Conservation (phyloP, 2,113 vertebrate species). For the Piprites chloris region DNA sequence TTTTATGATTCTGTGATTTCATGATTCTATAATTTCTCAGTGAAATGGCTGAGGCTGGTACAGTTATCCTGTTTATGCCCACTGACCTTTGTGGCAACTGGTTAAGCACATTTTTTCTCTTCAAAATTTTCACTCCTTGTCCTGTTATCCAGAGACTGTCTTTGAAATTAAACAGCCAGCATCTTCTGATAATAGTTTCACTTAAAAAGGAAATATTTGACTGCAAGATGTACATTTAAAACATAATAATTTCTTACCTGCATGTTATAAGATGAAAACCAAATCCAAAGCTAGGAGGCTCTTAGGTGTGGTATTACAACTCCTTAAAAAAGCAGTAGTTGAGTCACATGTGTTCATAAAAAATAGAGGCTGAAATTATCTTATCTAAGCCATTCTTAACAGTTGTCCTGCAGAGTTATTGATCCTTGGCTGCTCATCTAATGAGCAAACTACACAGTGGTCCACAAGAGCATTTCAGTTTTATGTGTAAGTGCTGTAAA, state of each 20-base stretch:
- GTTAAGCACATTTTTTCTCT: not conserved
- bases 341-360: not conserved
- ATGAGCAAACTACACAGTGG: constrained; percentile 43
- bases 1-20: not conserved
- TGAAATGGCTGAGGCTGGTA: not conserved
- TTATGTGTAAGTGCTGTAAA: constrained; percentile 45
- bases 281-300: not conserved
- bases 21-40: not conserved
- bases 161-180: not conserved
- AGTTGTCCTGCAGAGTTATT: constrained; percentile 44
- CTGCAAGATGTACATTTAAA: not conserved
- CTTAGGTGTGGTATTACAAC: not conserved
- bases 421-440: constrained; percentile 45
- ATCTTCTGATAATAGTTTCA: not conserved
- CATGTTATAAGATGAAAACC: not conserved
- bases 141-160: not conserved
- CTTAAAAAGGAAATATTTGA: not conserved
- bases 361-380: constrained; percentile 17
- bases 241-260: not conserved
- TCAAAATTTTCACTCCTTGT: not conserved
- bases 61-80: not conserved
- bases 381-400: constrained; percentile 7
- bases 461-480: constrained; percentile 52
- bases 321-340: not conserved
- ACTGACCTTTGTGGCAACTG: not conserved